Evolutionary conservation across 2,888 invertebrate species (phyloP).

Genomic region (Prenolepis imparis): DNA sequence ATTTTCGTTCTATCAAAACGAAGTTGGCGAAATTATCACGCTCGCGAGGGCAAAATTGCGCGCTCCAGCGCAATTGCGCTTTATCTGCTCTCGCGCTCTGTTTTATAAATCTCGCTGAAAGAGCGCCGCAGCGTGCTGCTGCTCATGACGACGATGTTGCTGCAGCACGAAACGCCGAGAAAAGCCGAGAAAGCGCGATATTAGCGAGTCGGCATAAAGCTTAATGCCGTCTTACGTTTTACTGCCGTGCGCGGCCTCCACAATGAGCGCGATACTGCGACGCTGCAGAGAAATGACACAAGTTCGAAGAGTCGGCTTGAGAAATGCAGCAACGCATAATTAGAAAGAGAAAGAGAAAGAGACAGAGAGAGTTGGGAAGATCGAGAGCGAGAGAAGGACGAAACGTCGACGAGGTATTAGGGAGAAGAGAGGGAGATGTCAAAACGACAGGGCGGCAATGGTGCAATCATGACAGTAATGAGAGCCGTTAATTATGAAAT

Average conservation of each 20-base stretch:
- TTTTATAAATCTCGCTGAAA: constrained; percentile 48
- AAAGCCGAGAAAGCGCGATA: constrained; percentile 52
- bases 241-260: constrained; percentile 49
- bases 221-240: constrained; percentile 62
- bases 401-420: neutral
- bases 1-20: constrained; percentile 31
- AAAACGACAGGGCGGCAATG: neutral
- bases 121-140: constrained; percentile 24
- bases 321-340: neutral
- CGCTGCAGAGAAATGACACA: neutral
- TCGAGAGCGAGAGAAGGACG: neutral
- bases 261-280: constrained; percentile 48
- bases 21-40: constrained; percentile 43
- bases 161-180: constrained; percentile 38
- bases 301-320: constrained; percentile 25
- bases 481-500: constrained; percentile 77
- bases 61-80: constrained; percentile 29
- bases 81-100: constrained; percentile 41
- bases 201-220: constrained; percentile 48
- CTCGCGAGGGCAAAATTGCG: constrained; percentile 32
- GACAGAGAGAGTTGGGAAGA: neutral
- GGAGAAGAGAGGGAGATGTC: neutral
- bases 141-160: constrained; percentile 26
- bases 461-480: constrained; percentile 73
- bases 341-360: neutral